Conservation (phyloP, 1,140 invertebrate species). For the Calycopis cecrops region DNA sequence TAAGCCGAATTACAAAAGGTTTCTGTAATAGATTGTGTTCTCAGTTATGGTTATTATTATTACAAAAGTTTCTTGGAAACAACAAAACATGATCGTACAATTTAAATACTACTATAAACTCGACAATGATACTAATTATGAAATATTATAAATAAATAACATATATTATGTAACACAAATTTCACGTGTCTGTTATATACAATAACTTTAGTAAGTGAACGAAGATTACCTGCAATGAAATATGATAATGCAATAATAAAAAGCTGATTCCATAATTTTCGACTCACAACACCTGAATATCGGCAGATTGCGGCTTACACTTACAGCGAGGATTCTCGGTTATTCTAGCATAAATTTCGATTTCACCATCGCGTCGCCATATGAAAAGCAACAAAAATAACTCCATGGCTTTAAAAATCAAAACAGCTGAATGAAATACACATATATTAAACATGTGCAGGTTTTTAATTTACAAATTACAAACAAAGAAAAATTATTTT, state of each 20-base stretch:
- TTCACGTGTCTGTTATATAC: too few species aligned
- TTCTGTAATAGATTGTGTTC: too few species aligned
- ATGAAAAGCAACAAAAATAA: conserved; percentile 22
- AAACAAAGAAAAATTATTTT: conserved; percentile 19
- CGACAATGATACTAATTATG: too few species aligned
- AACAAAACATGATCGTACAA: too few species aligned
- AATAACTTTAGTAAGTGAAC: too few species aligned
- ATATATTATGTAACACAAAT: too few species aligned
- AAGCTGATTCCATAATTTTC: conserved; percentile 38
- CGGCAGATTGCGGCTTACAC: conserved; percentile 65
- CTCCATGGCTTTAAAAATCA: conserved; percentile 8
- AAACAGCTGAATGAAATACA: background rate
- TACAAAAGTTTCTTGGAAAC: too few species aligned
- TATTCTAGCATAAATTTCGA: conserved; percentile 34
- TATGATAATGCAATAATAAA: background rate
- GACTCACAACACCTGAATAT: conserved; percentile 52
- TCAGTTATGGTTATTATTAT: too few species aligned
- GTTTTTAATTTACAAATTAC: conserved; percentile 37
- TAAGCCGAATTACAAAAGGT: too few species aligned
- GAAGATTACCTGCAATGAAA: too few species aligned
- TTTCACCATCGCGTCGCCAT: conserved; percentile 14
- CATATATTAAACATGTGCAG: conserved; percentile 20
- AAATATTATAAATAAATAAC: too few species aligned
- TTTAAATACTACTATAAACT: too few species aligned
- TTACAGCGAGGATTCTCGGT: conserved; percentile 48